phyloP scores from a whole-genome alignment of 2,797 vertebrate genomes.

The Scomberomorus guttatus region DNA sequence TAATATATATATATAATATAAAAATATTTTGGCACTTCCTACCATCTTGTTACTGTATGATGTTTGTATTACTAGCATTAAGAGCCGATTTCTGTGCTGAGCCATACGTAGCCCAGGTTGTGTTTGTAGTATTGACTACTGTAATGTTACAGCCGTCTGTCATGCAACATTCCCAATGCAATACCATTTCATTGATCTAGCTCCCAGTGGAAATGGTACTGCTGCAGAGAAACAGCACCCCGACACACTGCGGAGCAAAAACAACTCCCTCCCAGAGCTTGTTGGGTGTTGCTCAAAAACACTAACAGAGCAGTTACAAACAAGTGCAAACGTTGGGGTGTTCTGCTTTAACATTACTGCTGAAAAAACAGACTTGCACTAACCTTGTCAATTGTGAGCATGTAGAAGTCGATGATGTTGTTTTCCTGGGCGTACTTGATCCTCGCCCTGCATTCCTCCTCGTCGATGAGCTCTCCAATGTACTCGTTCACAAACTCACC shows the following conservation, averaged over 20 bases:
- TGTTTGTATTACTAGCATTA: neutral
- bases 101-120: neutral
- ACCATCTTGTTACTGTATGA: no score
- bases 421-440: conserved; percentile 96
- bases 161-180: conserved; percentile 87
- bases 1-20: no score
- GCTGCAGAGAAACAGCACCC: conserved; percentile 67
- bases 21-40: neutral
- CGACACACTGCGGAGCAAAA: conserved; percentile 71
- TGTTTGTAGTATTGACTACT: conserved; percentile 83
- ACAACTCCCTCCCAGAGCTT: neutral
- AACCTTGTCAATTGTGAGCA: conserved; percentile 99
- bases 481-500: conserved; percentile 99
- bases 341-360: no score
- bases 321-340: no score
- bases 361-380: conserved; percentile 1
- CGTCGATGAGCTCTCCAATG: conserved; percentile 96
- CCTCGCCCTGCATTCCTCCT: conserved; percentile 96
- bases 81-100: neutral
- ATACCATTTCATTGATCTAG: conserved; percentile 82
- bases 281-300: no score
- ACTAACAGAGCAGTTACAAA: no score
- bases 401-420: conserved; percentile 97
- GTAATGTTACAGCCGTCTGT: conserved; percentile 75
- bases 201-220: conserved; percentile 72